phyloP scores from a whole-genome alignment of 2,888 invertebrate species.

The Oligia fasciuncula region DNA sequence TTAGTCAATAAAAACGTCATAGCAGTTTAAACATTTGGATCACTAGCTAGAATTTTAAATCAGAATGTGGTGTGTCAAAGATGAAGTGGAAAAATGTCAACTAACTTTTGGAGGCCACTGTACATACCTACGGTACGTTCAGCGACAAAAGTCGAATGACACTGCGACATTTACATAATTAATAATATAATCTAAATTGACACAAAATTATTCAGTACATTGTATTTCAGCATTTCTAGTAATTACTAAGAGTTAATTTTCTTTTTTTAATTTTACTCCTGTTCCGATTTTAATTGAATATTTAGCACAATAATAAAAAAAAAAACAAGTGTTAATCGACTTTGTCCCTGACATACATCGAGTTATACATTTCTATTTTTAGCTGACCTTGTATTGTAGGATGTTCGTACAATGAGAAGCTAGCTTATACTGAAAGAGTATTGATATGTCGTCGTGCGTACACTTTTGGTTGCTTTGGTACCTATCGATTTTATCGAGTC shows the following conservation, averaged over 20 bases:
- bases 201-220: background rate
- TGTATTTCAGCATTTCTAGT: background rate
- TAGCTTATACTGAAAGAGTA: background rate
- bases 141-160: background rate
- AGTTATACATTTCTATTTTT: background rate
- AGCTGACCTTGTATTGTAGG: background rate
- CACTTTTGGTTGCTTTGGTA: background rate
- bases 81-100: too few relatives aligned
- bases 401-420: background rate
- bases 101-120: too few relatives aligned
- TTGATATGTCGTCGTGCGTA: background rate
- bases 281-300: background rate
- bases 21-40: too few relatives aligned
- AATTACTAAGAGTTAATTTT: background rate
- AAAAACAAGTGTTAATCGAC: background rate
- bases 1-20: too few relatives aligned
- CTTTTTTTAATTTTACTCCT: background rate
- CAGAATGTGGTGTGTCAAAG: too few relatives aligned
- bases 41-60: too few relatives aligned
- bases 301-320: background rate
- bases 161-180: background rate
- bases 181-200: background rate
- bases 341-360: too few relatives aligned
- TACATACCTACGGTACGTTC: background rate
- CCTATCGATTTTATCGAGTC: constrained; percentile 24